These are phyloP conservation scores for Cosmia pyralina DNA, from an alignment of 2,888 invertebrate species.

Conservation along the genomic window DNA sequence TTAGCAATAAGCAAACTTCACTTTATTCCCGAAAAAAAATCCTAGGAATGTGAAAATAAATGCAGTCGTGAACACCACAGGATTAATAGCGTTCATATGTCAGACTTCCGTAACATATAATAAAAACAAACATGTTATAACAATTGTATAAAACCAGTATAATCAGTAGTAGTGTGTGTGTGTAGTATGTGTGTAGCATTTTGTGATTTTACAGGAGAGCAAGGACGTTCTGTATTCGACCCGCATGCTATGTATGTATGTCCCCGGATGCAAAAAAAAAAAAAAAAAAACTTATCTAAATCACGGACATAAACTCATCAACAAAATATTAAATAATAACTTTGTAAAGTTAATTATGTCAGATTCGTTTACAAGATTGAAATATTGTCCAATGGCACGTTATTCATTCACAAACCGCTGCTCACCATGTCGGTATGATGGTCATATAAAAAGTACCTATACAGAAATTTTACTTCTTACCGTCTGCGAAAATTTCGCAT, in stretches of 20 bases:
- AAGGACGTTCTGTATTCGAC: too few relatives aligned
- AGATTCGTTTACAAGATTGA: background rate
- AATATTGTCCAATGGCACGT: background rate
- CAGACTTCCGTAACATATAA: background rate
- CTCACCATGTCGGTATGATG: background rate
- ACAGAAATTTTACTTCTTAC: background rate
- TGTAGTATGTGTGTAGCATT: too few relatives aligned
- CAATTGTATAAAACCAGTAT: background rate
- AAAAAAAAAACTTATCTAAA: background rate
- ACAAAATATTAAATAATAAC: background rate
- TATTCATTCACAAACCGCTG: background rate
- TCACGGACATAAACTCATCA: conserved; percentile 1
- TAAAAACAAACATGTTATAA: background rate
- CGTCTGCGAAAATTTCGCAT: background rate
- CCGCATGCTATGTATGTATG: too few relatives aligned
- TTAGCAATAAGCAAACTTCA: too few relatives aligned
- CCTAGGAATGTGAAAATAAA: background rate
- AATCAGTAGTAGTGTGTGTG: too few relatives aligned
- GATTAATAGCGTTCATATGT: background rate
- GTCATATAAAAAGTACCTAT: background rate
- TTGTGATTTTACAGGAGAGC: too few relatives aligned
- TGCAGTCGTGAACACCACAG: too few relatives aligned
- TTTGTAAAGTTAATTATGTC: conserved; percentile 2
- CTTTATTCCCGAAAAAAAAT: too few relatives aligned
- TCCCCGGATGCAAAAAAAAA: too few relatives aligned